These are phyloP conservation scores for Addax nasomaculatus DNA, from an alignment of 2,113 vertebrate species.

Conservation along the genomic window DNA sequence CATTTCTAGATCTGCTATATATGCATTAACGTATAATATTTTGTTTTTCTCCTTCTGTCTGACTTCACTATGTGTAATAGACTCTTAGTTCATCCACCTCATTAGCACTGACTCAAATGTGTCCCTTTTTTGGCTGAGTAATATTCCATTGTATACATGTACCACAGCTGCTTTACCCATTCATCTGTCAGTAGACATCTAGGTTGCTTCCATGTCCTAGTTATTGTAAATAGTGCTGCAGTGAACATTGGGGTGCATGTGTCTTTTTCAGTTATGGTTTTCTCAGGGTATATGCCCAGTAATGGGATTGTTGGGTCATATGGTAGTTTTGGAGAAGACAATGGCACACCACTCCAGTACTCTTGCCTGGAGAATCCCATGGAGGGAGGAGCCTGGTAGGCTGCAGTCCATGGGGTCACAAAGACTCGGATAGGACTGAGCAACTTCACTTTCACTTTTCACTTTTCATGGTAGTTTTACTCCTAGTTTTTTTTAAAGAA, in stretches of 20 bases:
- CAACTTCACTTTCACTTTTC: too few relatives aligned
- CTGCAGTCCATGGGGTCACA: too few relatives aligned
- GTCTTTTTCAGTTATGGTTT: not conserved
- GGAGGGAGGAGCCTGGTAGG: too few relatives aligned
- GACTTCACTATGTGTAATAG: not conserved
- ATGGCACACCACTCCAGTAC: too few relatives aligned
- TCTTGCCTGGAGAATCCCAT: too few relatives aligned
- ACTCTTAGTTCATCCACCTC: not conserved
- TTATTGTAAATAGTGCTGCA: not conserved
- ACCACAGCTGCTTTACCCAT: not conserved
- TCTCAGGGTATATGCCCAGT: too few relatives aligned
- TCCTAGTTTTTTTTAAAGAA: not conserved
- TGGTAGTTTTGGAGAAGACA: too few relatives aligned
- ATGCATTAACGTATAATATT: not conserved
- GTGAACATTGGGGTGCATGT: not conserved
- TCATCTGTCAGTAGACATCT: not conserved
- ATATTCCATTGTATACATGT: not conserved
- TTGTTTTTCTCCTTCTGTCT: not conserved
- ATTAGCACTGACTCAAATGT: not conserved
- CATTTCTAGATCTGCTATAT: rapidly evolving
- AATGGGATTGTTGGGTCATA: not conserved
- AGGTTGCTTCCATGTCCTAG: not conserved
- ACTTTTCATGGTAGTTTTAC: not conserved
- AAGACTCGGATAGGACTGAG: too few relatives aligned
- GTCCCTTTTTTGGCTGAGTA: not conserved